Percentiles rank a stretch among this genome's conserved stretches.
Evolutionary conservation across 53 echinoderm and acorn worm species (phyloP).

Genomic region (Stichopus horrens): DNA sequence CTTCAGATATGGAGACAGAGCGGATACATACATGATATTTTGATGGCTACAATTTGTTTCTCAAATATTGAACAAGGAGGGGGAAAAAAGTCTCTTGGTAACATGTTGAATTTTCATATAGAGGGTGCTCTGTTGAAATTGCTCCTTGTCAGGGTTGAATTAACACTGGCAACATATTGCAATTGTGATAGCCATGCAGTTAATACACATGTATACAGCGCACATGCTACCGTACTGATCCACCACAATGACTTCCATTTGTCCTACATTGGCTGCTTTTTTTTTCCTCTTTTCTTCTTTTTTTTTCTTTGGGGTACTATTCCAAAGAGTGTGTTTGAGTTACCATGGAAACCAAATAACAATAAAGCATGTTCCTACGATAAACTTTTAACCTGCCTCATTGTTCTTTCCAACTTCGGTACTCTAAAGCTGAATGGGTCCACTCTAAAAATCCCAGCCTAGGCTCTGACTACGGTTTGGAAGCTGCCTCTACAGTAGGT

Average conservation of each 20-base stretch:
- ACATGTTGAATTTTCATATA: background rate
- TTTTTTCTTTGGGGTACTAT: background rate
- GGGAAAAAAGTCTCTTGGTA: too few species aligned
- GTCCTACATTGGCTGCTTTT: background rate
- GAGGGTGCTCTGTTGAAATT: background rate
- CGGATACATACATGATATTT: too few species aligned
- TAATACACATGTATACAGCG: too few species aligned
- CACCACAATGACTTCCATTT: background rate
- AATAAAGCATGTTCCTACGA: background rate
- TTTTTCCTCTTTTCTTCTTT: background rate
- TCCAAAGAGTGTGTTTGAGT: background rate
- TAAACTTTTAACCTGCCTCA: background rate
- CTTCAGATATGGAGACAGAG: too few species aligned
- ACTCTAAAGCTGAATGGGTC: background rate
- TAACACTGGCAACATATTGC: too few species aligned
- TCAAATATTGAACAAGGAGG: too few species aligned
- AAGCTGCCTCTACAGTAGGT: too few species aligned
- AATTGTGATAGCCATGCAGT: too few species aligned
- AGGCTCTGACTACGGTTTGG: background rate
- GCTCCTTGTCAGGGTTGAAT: too few species aligned
- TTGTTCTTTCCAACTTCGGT: background rate
- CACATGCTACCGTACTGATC: too few species aligned
- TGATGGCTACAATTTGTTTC: too few species aligned
- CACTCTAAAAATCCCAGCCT: background rate
- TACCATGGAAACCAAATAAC: constrained; percentile 6